These are phyloP conservation scores for Heliothis subflexa DNA, from an alignment of 1,140 invertebrate species.

Conservation along the genomic window DNA sequence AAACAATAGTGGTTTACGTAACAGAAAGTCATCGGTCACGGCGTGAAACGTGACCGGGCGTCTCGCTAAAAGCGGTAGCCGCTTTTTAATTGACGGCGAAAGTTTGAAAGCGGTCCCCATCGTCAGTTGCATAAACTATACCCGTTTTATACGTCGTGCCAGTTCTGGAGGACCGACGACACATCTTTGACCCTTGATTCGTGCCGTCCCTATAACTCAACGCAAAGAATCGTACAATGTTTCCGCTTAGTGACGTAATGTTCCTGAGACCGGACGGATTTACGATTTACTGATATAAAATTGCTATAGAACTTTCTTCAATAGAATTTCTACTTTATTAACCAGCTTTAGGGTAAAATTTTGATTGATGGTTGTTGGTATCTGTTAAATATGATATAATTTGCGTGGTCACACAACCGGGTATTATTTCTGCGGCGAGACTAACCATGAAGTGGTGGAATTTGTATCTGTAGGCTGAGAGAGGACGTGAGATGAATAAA, in stretches of 20 bases:
- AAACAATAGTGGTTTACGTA: conserved; percentile 52
- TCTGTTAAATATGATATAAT: conserved; percentile 69
- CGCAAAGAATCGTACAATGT: conserved; percentile 51
- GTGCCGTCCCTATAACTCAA: conserved; percentile 36
- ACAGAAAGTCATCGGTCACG: conserved; percentile 53
- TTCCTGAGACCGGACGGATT: conserved; percentile 53
- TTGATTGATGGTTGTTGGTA: conserved; percentile 14
- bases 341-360: conserved; percentile 33
- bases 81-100: conserved; percentile 67
- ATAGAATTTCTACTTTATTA: conserved; percentile 37
- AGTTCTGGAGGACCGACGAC: conserved; percentile 18
- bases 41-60: conserved; percentile 55
- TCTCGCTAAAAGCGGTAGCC: conserved; percentile 59
- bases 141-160: conserved; percentile 37
- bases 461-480: conserved; percentile 54
- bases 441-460: conserved; percentile 61
- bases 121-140: conserved; percentile 58
- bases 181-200: conserved; percentile 43
- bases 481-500: conserved; percentile 54
- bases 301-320: conserved; percentile 17
- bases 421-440: conserved; percentile 66
- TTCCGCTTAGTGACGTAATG: conserved; percentile 62
- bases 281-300: conserved; percentile 64
- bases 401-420: conserved; percentile 66
- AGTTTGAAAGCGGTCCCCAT: conserved; percentile 66